Base-by-base conservation (phyloP, 2,797 vertebrate genomes). In the Thalassophryne amazonica region DNA sequence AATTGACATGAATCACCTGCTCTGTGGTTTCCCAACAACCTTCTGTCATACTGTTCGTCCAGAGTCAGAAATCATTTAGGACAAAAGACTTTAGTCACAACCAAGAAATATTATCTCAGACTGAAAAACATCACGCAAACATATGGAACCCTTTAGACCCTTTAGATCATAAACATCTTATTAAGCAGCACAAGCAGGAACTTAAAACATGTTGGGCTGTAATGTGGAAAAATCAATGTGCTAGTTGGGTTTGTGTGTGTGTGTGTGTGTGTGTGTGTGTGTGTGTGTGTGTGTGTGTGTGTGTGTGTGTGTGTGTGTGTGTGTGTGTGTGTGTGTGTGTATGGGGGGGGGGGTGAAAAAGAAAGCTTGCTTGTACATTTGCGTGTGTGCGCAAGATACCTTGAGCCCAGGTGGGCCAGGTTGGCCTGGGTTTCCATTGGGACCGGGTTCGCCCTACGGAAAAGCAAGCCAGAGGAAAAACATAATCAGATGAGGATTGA, bases 371-470 rank as follows among this genome's bases (percentile, higher is more conserved):
- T 38, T 67, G 43, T 32, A 41, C 51, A 28, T 12, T 18, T 9
- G 29, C 21, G 25, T 25, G 25, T 23, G 21, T 19, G 41, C 27
- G 52, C 52, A 35, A 34, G 90, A 83, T 85, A 98, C 96, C 87
- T 98, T 98, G 31, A 88, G 68, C 36, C 95, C 96, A 6, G 93
- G 76, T 37, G 88, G 89, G 24, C 96, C 96, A 2, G 93, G 66
- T 53, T 76, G 92, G 48, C 95, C 96, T 2, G 95, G 95, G 58
- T 95, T 98, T 77, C 96, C 95, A 1, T 97, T 93, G 37, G 96
- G 93, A 75, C 95, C 95, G 5, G 91, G 84, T 19, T 85, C 86
- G 70, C 96, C 96, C 96, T 98, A 50, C 37, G 77, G 72, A 61
- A 74, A 58, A 70, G 33, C 71, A 25, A 83, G 49, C 53, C 31